Percentiles rank a stretch among this genome's conserved stretches.
phyloP scores from a whole-genome alignment of 2,888 invertebrate genomes.

The Dioctria rufipes region DNA sequence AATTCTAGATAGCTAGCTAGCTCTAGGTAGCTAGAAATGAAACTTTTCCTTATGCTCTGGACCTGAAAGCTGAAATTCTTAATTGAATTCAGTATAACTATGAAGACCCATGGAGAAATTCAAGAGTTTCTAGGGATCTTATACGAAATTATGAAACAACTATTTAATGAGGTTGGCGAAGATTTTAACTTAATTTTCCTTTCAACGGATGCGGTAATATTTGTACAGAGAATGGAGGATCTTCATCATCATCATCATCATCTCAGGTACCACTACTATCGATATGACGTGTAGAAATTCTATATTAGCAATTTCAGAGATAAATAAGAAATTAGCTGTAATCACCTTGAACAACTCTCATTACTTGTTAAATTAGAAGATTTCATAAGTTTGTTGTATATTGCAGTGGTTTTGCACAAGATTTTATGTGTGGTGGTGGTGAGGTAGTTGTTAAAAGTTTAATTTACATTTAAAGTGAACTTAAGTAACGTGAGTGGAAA shows the following conservation, averaged over 20 bases:
- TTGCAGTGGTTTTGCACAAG: no score
- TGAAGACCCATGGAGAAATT: conserved; percentile 51
- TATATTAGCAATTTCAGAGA: no score
- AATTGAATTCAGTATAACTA: conserved; percentile 50
- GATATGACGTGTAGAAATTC: background rate
- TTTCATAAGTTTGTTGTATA: no score
- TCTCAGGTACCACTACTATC: background rate
- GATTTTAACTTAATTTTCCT: conserved; percentile 62
- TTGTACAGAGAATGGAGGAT: no score
- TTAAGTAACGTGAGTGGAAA: no score
- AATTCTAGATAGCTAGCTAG: no score
- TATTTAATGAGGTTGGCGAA: conserved; percentile 63
- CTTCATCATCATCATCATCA: background rate
- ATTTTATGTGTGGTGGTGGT: no score
- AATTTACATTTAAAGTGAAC: no score
- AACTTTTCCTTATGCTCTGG: conserved; percentile 52
- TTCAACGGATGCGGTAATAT: background rate
- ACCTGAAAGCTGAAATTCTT: conserved; percentile 54
- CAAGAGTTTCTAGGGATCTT: conserved; percentile 45
- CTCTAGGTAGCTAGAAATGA: conserved; percentile 4
- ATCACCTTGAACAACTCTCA: no score
- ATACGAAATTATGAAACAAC: conserved; percentile 62
- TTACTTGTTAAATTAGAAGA: no score
- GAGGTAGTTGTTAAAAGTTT: no score
- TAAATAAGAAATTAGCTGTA: no score